A percentile compares a stretch with the other conserved stretches of the same genome.
phyloP scores from a whole-genome alignment of 2,113 vertebrate species.

The Eupsittula cactorum region DNA sequence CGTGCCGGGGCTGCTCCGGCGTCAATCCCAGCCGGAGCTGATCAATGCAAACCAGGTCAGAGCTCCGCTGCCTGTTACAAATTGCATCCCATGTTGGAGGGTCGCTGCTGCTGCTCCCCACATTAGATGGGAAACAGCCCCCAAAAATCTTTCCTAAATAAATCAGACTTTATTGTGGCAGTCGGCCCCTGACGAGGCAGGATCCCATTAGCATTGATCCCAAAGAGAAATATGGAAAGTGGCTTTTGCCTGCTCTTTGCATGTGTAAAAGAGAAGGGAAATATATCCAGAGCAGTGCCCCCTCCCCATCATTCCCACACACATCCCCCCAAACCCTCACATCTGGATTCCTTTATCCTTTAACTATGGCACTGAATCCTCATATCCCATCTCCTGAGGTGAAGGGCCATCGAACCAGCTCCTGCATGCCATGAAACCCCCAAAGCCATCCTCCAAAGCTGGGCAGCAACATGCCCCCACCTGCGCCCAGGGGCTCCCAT shows the following conservation, averaged over 20 bases:
- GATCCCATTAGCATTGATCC: constrained; percentile 84
- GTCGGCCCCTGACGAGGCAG: constrained; percentile 72
- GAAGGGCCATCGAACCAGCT: neutral
- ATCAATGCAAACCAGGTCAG: constrained; percentile 84
- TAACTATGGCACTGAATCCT: neutral
- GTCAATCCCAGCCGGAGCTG: constrained; percentile 51
- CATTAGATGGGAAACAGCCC: constrained; percentile 71
- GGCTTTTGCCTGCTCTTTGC: constrained; percentile 76
- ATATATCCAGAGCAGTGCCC: constrained; percentile 7
- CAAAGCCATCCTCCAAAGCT: fast-evolving
- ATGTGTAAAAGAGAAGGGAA: constrained; percentile 74
- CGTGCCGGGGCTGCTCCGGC: neutral
- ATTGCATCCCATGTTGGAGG: constrained; percentile 74
- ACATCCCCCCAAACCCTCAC: neutral
- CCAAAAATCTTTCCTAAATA: constrained; percentile 81
- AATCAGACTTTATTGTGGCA: constrained; percentile 82
- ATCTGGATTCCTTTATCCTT: constrained; percentile 45
- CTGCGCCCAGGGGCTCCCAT: neutral
- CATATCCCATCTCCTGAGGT: neutral
- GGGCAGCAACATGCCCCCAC: neutral
- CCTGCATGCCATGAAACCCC: fast-evolving
- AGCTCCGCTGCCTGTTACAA: constrained; percentile 70
- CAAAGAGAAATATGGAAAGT: constrained; percentile 83
- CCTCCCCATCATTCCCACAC: neutral
- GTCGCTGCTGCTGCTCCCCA: constrained; percentile 63